Percentiles rank a stretch among this genome's conserved stretches.
Conservation (phyloP, 2,888 invertebrate species). For the Buathra laborator region DNA sequence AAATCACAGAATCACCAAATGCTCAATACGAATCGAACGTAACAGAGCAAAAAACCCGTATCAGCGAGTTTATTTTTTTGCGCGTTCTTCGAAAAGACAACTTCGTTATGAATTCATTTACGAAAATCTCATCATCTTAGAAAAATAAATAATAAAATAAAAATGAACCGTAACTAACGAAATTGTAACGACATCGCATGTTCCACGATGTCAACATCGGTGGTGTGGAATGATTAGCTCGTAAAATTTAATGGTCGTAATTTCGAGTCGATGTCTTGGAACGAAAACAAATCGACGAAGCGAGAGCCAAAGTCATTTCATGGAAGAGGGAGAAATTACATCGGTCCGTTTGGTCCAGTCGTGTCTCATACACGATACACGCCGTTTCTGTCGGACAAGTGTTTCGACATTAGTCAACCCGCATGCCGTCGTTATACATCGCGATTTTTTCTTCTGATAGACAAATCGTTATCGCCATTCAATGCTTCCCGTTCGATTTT, state of each 20-base stretch:
- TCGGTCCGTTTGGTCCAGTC: slow-evolving; percentile 21
- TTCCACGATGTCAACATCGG: not conserved
- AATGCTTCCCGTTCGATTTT: too few species aligned
- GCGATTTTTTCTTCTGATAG: too few species aligned
- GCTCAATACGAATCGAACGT: too few species aligned
- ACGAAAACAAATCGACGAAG: slow-evolving; percentile 36
- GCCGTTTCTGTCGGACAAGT: not conserved
- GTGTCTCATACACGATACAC: slow-evolving; percentile 17
- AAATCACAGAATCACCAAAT: too few species aligned
- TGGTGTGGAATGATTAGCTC: slow-evolving; percentile 18
- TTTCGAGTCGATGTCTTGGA: slow-evolving; percentile 71
- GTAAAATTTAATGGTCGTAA: slow-evolving; percentile 68
- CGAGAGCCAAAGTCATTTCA: too few species aligned
- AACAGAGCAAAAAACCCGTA: too few species aligned
- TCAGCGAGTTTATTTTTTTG: too few species aligned
- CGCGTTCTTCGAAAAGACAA: too few species aligned
- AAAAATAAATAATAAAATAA: not conserved
- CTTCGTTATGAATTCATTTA: too few species aligned
- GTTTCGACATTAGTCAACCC: not conserved
- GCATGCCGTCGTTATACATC: too few species aligned
- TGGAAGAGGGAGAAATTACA: slow-evolving; percentile 8
- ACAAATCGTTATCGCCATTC: too few species aligned
- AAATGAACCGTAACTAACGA: slow-evolving; percentile 4
- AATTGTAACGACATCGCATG: not conserved
- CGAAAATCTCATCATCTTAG: too few species aligned